Evolutionary conservation across 2,888 invertebrate species (phyloP).

Genomic region (Ochropleura plecta): DNA sequence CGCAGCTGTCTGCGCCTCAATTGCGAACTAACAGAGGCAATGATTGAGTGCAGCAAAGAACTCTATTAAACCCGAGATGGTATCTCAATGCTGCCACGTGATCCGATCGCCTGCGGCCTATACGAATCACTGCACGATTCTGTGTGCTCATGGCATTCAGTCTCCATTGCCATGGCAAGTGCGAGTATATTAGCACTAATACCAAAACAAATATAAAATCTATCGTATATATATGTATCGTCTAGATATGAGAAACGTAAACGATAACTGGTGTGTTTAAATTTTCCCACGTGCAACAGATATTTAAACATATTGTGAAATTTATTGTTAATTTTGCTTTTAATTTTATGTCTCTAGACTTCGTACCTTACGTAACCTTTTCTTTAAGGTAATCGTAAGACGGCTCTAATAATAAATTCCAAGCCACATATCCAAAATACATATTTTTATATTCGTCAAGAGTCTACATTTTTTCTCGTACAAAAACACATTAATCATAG

Average conservation of each 20-base stretch:
- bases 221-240: too few species aligned
- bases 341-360: slow-evolving; percentile 10
- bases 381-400: not conserved
- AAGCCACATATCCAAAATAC: slow-evolving; percentile 13
- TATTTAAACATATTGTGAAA: slow-evolving; percentile 23
- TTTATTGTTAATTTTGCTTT: slow-evolving; percentile 32
- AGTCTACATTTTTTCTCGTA: slow-evolving; percentile 19
- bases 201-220: slow-evolving; percentile 28
- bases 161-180: slow-evolving; percentile 62
- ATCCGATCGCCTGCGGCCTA: slow-evolving; percentile 80
- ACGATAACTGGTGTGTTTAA: slow-evolving; percentile 38
- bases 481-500: slow-evolving; percentile 57
- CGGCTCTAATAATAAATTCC: slow-evolving; percentile 1
- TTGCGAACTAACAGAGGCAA: slow-evolving; percentile 74
- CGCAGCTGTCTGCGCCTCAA: slow-evolving; percentile 68
- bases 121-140: slow-evolving; percentile 71
- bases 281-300: slow-evolving; percentile 38
- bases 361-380: not conserved
- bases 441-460: slow-evolving; percentile 8
- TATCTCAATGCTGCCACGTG: slow-evolving; percentile 85
- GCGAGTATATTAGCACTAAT: not conserved
- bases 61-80: slow-evolving; percentile 85
- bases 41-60: slow-evolving; percentile 85
- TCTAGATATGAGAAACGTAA: slow-evolving; percentile 32
- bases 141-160: slow-evolving; percentile 65